Percentiles rank a stretch among this genome's conserved stretches.
These are phyloP conservation scores for Phalacrocorax carbo DNA, from an alignment of 2,113 vertebrate species.

Conservation along the genomic window DNA sequence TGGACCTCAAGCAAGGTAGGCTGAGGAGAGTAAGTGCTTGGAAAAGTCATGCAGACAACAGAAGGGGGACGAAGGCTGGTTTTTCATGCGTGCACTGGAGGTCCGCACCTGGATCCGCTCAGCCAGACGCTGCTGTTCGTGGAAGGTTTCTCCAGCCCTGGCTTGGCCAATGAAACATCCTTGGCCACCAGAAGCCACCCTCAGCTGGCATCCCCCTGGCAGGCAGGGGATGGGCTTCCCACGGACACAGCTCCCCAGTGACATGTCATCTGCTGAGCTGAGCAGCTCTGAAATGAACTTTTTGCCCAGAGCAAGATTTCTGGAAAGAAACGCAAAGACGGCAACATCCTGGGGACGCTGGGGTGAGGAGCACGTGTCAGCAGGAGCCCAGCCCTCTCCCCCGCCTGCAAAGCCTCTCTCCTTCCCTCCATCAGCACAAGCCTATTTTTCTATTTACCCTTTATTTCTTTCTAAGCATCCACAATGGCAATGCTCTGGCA, in stretches of 20 bases:
- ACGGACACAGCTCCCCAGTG: not conserved
- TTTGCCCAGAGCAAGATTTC: not conserved
- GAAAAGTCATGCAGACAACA: not conserved
- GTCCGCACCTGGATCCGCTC: not conserved
- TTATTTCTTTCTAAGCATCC: not conserved
- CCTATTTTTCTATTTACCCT: not conserved
- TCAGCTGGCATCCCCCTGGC: not conserved
- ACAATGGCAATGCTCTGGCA: not conserved
- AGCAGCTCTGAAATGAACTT: not conserved
- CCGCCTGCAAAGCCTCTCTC: not conserved
- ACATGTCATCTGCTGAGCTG: fast-evolving
- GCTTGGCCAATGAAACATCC: not conserved
- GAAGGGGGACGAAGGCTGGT: not conserved
- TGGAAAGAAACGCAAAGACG: not conserved
- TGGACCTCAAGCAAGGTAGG: not conserved
- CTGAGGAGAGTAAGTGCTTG: not conserved
- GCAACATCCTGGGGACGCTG: not conserved
- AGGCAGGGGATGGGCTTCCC: not conserved
- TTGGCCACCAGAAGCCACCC: not conserved
- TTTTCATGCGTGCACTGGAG: not conserved
- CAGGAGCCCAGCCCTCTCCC: not conserved
- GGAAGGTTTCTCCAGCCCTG: not conserved
- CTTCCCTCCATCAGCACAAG: not conserved
- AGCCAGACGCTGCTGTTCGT: too few species aligned
- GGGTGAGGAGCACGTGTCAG: not conserved